Conservation (phyloP, 2,113 vertebrate species). For the Neodon shergylaensis region DNA sequence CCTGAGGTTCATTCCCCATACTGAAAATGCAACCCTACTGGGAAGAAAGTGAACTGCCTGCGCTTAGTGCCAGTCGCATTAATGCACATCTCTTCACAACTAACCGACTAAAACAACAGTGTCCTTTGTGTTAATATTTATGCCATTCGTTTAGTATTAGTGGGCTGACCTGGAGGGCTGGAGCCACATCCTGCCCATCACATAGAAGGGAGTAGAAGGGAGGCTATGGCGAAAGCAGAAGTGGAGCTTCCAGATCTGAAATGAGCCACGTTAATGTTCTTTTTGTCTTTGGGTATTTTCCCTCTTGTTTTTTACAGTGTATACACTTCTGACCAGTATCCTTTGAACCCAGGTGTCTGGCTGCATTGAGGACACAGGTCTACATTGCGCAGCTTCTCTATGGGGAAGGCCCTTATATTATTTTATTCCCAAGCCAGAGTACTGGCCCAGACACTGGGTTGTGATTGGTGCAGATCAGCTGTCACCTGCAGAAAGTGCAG, state of each 20-base stretch:
- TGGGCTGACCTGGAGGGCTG: constrained; percentile 82
- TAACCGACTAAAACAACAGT: constrained; percentile 75
- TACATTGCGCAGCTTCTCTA: constrained; percentile 40
- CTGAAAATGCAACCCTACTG: constrained; percentile 61
- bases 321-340: constrained; percentile 73
- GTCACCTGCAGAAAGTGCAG: background rate
- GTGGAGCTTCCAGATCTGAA: constrained; percentile 74
- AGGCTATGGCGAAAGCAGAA: constrained; percentile 80
- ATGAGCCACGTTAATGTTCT: constrained; percentile 63
- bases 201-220: constrained; percentile 77
- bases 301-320: constrained; percentile 77
- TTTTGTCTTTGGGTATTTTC: constrained; percentile 76
- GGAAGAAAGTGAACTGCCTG: constrained; percentile 69
- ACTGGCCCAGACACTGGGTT: background rate
- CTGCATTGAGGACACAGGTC: constrained; percentile 63
- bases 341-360: constrained; percentile 65
- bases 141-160: constrained; percentile 85
- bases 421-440: constrained; percentile 39
- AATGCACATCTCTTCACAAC: constrained; percentile 76
- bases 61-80: constrained; percentile 57
- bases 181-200: constrained; percentile 80
- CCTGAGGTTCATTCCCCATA: constrained; percentile 70
- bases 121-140: constrained; percentile 83
- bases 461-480: background rate
- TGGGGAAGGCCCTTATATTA: background rate